Base-by-base conservation (phyloP, 2,113 vertebrate species). In the Stegastes partitus region DNA sequence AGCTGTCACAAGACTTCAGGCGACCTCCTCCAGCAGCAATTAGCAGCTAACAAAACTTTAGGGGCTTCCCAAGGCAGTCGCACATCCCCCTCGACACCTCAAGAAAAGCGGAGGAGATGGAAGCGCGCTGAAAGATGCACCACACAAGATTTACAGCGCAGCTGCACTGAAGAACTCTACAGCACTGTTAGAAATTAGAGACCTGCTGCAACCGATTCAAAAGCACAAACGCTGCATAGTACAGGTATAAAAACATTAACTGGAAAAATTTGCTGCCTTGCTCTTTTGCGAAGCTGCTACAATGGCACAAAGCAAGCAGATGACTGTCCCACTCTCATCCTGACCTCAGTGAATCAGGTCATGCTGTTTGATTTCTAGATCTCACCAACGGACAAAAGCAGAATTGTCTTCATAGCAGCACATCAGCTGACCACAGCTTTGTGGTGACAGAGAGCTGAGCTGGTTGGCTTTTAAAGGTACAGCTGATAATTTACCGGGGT, bases 341-440 rank as follows among this genome's bases (percentile, higher is more conserved):
- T n/a, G 4, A 58, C 56, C 54, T 62, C 59, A 51, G 54, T 25
- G 58, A 85, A 65, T 75, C 61, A 28, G 63, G 53, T 68, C 71
- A 12, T 19, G 59, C 73, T 9, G 76, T 80, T 72, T 80, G 47
- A 82, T 81, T 91, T 90, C 81, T 66, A 75, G 83, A 82, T 55
- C 44, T 49, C 53, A 69, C 79, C 18, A n/a, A 44, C 8, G 25
- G 49, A 87, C 83, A 90, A 87, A 81, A 75, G 79, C 55, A 61
- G 79, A 79, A 65, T 82, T 82, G 78, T 87, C 69, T 72, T 87
- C 63, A 59, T 37, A 49, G 77, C 44, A 0, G 0, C 28, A 61
- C 49, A 63, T 87, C 83, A 89, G 80, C 83, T 84, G 85, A 85
- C 65, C 51, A 14, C 53, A 8, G 62, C 62, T 81, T 74, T 83